Conservation (phyloP, 2,888 invertebrate species). For the Therioaphis trifolii region DNA sequence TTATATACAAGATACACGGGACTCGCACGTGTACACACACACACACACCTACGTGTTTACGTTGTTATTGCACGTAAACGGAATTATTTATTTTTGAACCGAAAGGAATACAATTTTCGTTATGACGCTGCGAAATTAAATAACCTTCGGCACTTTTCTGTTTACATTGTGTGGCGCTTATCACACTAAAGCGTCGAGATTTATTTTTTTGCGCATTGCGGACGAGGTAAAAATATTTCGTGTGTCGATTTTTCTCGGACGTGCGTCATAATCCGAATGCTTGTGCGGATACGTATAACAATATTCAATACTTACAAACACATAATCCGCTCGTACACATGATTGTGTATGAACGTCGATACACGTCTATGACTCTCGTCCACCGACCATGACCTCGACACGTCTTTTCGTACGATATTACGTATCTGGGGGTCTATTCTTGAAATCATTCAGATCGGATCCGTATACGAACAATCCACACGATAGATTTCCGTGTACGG, state of each 20-base stretch:
- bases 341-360: conserved; percentile 31
- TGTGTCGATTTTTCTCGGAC: neutral
- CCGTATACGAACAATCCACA: no score
- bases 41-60: neutral
- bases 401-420: conserved; percentile 7
- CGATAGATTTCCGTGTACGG: no score
- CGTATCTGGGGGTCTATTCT: no score
- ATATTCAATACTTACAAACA: neutral
- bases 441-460: no score
- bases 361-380: neutral
- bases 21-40: neutral
- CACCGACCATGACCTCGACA: conserved; percentile 10
- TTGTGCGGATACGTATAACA: neutral
- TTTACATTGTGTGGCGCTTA: neutral
- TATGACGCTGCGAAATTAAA: neutral
- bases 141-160: neutral
- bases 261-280: neutral
- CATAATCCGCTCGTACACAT: neutral
- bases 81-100: neutral
- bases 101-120: neutral
- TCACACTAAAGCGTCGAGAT: neutral
- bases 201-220: neutral
- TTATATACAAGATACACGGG: neutral
- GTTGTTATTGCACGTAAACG: neutral
- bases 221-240: no score